phyloP scores from a whole-genome alignment of 2,888 invertebrate genomes.

The Eristalis arbustorum region DNA sequence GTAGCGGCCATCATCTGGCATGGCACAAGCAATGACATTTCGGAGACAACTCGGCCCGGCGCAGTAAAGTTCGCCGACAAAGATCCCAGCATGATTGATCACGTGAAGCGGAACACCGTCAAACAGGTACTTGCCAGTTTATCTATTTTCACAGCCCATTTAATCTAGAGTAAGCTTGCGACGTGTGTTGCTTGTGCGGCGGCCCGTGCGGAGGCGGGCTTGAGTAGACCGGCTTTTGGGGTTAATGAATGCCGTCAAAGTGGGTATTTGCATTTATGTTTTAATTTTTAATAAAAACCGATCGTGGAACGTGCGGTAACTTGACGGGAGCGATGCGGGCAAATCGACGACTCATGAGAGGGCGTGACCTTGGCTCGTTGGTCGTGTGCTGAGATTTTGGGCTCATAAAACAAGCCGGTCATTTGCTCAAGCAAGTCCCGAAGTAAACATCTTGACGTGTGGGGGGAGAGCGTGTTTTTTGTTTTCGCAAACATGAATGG shows the following conservation, averaged over 20 bases:
- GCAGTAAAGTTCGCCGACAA: slow-evolving; percentile 71
- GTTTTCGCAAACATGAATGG: not conserved
- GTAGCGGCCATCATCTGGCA: slow-evolving; percentile 57
- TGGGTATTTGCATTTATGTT: not conserved
- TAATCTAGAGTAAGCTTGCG: too few relatives aligned
- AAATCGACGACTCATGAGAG: not conserved
- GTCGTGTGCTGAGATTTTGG: not conserved
- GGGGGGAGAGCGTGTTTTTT: not conserved
- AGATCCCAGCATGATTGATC: slow-evolving; percentile 76
- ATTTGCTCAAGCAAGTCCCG: too few relatives aligned
- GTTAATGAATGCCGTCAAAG: slow-evolving; percentile 12
- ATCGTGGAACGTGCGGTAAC: not conserved
- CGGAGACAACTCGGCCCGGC: not conserved
- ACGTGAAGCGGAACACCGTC: slow-evolving; percentile 79
- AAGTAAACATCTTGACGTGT: not conserved
- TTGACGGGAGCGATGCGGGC: not conserved
- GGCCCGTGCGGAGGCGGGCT: not conserved
- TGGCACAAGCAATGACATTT: not conserved
- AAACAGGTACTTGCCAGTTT: slow-evolving; percentile 75
- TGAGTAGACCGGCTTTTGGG: not conserved
- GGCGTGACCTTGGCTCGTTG: not conserved
- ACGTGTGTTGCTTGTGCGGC: too few relatives aligned
- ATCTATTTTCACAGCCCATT: not conserved
- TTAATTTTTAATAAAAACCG: not conserved
- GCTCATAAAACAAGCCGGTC: too few relatives aligned